phyloP scores from a whole-genome alignment of 2,113 vertebrate species.

The Rynchops niger region DNA sequence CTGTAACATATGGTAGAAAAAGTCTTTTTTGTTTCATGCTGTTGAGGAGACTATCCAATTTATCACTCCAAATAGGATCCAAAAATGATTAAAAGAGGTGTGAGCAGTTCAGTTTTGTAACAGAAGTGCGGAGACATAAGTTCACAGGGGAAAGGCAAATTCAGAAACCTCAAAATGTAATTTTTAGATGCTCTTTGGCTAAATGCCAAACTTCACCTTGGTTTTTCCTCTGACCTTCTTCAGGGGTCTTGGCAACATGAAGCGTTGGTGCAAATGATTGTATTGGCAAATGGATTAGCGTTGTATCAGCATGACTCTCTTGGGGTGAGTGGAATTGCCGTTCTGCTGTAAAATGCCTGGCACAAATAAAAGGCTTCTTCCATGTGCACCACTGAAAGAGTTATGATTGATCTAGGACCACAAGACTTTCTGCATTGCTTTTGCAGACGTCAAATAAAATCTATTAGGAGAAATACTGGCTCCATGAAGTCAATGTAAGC shows the following conservation, averaged over 20 bases:
- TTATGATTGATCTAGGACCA: not conserved
- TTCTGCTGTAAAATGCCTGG: not conserved
- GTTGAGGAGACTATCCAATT: not conserved
- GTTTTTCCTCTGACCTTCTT: constrained; percentile 2
- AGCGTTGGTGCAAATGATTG: not conserved
- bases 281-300: not conserved
- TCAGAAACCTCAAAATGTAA: not conserved
- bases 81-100: constrained; percentile 24
- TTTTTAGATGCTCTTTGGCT: not conserved
- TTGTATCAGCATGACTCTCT: not conserved
- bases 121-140: not conserved
- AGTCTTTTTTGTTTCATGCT: not conserved
- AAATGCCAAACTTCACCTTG: not conserved
- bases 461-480: not conserved
- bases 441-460: not conserved
- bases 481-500: not conserved
- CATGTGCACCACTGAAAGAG: not conserved
- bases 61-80: constrained; percentile 7
- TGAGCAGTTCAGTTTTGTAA: not conserved
- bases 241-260: not conserved
- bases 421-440: not conserved
- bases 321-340: not conserved
- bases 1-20: constrained; percentile 40
- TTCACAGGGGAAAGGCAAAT: not conserved
- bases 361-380: not conserved